Conservation (phyloP, 2,888 invertebrate genomes). For the Amphipoea lucens region DNA sequence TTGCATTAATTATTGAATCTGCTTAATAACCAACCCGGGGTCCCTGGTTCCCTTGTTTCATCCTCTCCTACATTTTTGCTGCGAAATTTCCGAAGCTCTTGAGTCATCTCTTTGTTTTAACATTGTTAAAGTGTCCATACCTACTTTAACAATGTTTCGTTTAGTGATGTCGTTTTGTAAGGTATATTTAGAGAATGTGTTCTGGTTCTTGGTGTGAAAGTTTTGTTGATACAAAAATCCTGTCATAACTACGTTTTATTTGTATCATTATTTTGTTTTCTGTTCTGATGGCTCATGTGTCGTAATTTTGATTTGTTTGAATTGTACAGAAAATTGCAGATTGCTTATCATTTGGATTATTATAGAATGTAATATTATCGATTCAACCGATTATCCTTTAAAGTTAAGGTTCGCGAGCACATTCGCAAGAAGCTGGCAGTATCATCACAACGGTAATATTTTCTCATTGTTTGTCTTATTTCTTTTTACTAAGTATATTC, state of each 20-base stretch:
- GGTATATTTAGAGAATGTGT: background rate
- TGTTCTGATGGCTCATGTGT: background rate
- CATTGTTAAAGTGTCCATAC: constrained; percentile 15
- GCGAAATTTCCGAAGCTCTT: constrained; percentile 18
- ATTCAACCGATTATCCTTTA: too few relatives aligned
- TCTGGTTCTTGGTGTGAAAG: background rate
- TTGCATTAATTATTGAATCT: constrained; percentile 74
- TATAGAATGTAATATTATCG: too few relatives aligned
- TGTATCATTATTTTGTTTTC: background rate
- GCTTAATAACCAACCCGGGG: constrained; percentile 55
- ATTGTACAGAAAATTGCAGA: background rate
- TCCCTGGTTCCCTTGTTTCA: constrained; percentile 8
- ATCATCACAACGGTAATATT: too few relatives aligned
- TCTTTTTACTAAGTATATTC: too few relatives aligned
- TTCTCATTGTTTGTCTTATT: too few relatives aligned
- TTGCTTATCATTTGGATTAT: background rate
- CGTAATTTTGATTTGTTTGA: background rate
- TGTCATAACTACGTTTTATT: background rate
- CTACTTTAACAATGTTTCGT: background rate
- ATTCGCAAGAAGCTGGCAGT: too few relatives aligned
- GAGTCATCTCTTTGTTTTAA: constrained; percentile 19
- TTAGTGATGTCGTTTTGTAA: constrained; percentile 2
- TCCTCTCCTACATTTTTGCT: constrained; percentile 29
- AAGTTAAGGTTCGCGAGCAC: too few relatives aligned
- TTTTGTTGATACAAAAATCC: background rate